Conservation (phyloP, 1,140 invertebrate species). For the Drosophila asahinai region DNA sequence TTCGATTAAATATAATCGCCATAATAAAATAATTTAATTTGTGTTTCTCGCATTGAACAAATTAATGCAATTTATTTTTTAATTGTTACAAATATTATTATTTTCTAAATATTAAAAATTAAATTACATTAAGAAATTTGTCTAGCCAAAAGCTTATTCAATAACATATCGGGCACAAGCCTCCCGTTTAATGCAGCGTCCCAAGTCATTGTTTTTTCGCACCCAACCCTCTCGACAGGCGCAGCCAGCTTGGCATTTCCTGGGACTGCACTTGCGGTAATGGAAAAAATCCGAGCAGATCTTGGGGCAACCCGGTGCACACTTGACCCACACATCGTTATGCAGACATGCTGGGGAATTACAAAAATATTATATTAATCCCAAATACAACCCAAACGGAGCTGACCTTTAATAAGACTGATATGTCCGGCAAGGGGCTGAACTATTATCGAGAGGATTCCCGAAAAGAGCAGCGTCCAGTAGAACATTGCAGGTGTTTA, state of each 20-base stretch:
- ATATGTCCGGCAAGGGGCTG: not conserved
- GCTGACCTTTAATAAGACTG: not conserved
- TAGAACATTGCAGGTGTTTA: not conserved
- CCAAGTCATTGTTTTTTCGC: slow-evolving; percentile 8
- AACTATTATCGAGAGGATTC: not conserved
- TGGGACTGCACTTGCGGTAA: slow-evolving; percentile 8
- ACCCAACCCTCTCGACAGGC: slow-evolving; percentile 37
- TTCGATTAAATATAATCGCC: no score
- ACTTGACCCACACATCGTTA: slow-evolving; percentile 33
- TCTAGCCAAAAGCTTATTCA: not conserved
- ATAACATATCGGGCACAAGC: slow-evolving; percentile 39
- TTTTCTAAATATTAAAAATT: no score
- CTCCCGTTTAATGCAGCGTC: slow-evolving; percentile 25
- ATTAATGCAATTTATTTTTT: no score
- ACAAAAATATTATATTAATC: not conserved
- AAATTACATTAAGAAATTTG: no score
- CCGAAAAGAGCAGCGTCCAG: not conserved
- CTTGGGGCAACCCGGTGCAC: slow-evolving; percentile 37
- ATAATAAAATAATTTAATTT: no score
- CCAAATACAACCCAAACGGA: not conserved
- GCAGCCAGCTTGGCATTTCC: slow-evolving; percentile 38
- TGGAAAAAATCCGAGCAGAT: slow-evolving; percentile 21
- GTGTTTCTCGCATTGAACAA: no score
- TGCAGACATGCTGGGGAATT: slow-evolving; percentile 14
- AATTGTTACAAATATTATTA: no score